A percentile compares a stretch with the other conserved stretches of the same genome.
These are phyloP conservation scores for Ormyrus pomaceus DNA, from an alignment of 2,888 invertebrate genomes.

Conservation along the genomic window DNA sequence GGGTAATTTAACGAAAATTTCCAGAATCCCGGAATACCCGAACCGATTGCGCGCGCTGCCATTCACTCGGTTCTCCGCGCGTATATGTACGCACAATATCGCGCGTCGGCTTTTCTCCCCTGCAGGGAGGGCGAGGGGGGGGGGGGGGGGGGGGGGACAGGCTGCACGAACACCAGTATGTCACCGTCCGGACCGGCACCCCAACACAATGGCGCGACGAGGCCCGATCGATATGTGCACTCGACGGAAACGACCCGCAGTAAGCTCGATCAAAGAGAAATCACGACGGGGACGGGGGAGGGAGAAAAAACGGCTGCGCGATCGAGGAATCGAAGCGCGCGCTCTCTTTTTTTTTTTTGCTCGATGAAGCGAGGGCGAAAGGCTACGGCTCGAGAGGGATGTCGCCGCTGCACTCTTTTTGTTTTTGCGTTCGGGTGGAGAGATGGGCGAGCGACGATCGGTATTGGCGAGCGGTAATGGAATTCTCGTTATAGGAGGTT, in stretches of 20 bases:
- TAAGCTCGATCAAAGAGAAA: conserved; percentile 70
- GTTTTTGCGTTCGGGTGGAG: no score
- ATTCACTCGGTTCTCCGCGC: conserved; percentile 57
- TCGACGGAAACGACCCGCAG: conserved; percentile 69
- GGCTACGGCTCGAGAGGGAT: no score
- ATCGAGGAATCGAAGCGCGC: no score
- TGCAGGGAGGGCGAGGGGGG: neutral
- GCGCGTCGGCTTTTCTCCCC: conserved; percentile 29
- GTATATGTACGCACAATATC: conserved; percentile 7
- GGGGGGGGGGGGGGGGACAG: neutral
- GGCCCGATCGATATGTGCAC: conserved; percentile 73
- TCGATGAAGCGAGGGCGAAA: no score
- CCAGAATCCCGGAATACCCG: conserved; percentile 70
- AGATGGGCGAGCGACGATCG: no score
- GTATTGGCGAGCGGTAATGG: no score
- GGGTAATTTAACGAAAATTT: conserved; percentile 74
- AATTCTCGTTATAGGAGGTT: no score
- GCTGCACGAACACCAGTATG: conserved; percentile 70
- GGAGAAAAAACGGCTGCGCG: no score
- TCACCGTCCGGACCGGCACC: conserved; percentile 72
- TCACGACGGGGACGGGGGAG: conserved; percentile 58
- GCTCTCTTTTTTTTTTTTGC: no score
- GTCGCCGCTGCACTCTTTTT: no score
- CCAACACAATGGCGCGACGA: conserved; percentile 68
- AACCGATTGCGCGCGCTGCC: neutral